Evolutionary conservation across 2,888 invertebrate species (phyloP), one percentile per base, ranked within the genome.

Genomic region (Xanthorhoe spadicearia): DNA sequence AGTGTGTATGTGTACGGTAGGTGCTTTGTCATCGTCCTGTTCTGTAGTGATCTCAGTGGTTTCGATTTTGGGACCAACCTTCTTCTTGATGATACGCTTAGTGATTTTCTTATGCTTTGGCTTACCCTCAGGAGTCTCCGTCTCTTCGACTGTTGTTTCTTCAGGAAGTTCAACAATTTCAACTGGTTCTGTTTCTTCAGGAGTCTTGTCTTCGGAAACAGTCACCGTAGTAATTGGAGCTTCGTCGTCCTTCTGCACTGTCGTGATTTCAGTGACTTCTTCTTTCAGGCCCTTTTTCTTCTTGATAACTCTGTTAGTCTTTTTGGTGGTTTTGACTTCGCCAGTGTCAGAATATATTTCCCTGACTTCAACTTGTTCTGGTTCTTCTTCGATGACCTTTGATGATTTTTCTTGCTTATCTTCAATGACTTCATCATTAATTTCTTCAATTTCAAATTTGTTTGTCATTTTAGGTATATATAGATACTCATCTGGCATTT

Each of bases 361-460:
- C 0, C 71, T 70, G 0, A 77, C 38, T 51, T 71, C 62, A 0
- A 77, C 73, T 28, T 53, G 55, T 23, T 84, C 71, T 0, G 74
- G 75, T 64, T 32, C 6, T 57, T 73, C 73, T 82, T 83, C 17
- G 69, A 76, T 7, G 0, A 70, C 50, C 0, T 61, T 46, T 2
- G 70, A 68, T 0, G n/a, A n/a, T n/a, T 15, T 61, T 1, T 70
- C 70, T 1, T 60, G 65, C 64, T 67, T 63, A 8, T 64, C 18
- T 51, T 38, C 50, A n/a, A 0, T 52, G 13, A 52, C 10, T 15
- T 86, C 85, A 35, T 85, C 85, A 68, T 82, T 2, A 56, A 87
- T 75, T 76, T 87, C 88, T 79, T 88, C 86, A 23, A 92, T 92
- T 69, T 82, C 68, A 1, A 91, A 83, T 53, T 85, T 81, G 1